Conservation (phyloP, 2,113 vertebrate species). For the Eurystomus gularis region DNA sequence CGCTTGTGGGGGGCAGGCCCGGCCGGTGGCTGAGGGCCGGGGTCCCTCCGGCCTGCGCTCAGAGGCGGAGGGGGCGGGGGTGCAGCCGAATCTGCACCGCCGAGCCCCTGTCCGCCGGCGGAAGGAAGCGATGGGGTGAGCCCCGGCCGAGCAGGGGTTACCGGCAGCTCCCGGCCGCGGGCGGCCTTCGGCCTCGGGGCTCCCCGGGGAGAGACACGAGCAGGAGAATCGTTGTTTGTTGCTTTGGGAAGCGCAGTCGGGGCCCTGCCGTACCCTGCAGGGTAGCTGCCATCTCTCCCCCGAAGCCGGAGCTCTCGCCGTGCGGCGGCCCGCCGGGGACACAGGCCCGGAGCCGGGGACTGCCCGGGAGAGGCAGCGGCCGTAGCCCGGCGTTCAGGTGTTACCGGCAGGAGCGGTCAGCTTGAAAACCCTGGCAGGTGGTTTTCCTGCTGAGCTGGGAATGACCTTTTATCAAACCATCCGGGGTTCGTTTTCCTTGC, state of each 20-base stretch:
- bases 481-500: background rate
- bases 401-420: too few species aligned
- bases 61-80: background rate
- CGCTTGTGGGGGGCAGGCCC: background rate
- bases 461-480: background rate
- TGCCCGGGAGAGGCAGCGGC: background rate
- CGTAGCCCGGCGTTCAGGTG: too few species aligned
- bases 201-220: background rate
- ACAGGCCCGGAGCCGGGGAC: background rate
- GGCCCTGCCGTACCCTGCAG: accelerated
- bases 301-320: background rate
- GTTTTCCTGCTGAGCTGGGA: background rate
- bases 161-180: background rate
- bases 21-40: background rate
- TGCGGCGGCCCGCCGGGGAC: background rate
- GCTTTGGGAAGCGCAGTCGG: background rate
- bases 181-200: background rate
- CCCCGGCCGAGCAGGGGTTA: background rate
- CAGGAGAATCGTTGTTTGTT: background rate
- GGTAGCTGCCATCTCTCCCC: background rate
- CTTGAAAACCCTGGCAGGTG: too few species aligned
- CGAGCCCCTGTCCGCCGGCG: too few species aligned
- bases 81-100: background rate
- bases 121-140: background rate
- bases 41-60: background rate